phyloP scores from a whole-genome alignment of 2,888 invertebrate genomes.

The Nycteola revayana region DNA sequence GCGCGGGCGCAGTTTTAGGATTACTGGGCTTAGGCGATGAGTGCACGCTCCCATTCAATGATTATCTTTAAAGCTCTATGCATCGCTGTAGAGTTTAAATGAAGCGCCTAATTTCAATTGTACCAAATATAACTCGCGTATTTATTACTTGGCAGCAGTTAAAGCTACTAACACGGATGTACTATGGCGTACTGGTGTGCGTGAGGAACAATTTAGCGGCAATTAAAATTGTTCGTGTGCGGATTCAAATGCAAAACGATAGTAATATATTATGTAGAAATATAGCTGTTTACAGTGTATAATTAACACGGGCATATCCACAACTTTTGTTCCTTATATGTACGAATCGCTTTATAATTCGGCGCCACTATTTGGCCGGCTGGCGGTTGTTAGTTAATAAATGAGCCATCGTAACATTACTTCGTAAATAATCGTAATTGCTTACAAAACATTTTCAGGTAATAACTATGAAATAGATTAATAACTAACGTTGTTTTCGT shows the following conservation, averaged over 20 bases:
- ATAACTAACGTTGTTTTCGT: too few species aligned
- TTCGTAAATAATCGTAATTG: too few species aligned
- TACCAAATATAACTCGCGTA: conserved; percentile 75
- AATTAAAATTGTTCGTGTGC: conserved; percentile 66
- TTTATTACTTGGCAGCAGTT: conserved; percentile 77
- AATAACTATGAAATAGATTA: too few species aligned
- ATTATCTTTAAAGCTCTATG: conserved; percentile 68
- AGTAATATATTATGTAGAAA: conserved; percentile 31
- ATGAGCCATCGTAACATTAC: too few species aligned
- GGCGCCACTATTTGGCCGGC: not conserved
- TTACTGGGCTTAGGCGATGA: conserved; percentile 74
- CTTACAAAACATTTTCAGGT: too few species aligned
- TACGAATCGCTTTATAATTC: conserved; percentile 8
- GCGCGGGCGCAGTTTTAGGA: conserved; percentile 73
- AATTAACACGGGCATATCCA: conserved; percentile 15
- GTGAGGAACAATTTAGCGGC: conserved; percentile 65
- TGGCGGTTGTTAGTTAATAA: too few species aligned
- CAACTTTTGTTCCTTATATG: conserved; percentile 15
- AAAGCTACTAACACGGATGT: conserved; percentile 38
- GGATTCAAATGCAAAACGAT: conserved; percentile 47
- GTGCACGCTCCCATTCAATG: conserved; percentile 70
- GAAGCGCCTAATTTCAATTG: conserved; percentile 79
- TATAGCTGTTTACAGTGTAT: conserved; percentile 21
- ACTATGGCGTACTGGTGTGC: conserved; percentile 36
- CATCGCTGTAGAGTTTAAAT: conserved; percentile 61